Evolutionary conservation across 2,888 invertebrate species (phyloP).

Genomic region (Drosophila villosipedis): DNA sequence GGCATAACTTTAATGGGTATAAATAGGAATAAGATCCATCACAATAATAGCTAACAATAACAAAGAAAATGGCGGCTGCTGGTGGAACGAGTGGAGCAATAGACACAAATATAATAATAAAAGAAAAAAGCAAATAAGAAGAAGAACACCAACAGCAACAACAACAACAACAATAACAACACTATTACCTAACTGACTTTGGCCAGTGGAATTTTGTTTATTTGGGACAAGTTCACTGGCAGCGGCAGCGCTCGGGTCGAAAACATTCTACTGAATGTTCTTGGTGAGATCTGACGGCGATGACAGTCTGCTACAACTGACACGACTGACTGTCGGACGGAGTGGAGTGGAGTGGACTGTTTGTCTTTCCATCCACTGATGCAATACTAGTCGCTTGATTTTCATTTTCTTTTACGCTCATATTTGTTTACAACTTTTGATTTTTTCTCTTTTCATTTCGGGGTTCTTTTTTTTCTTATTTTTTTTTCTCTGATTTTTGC

Average conservation of each 20-base stretch:
- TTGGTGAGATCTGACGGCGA: constrained; percentile 33
- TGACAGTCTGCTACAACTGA: neutral
- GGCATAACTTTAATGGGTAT: neutral
- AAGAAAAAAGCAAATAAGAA: constrained; percentile 23
- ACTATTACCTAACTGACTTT: constrained; percentile 61
- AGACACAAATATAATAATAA: constrained; percentile 18
- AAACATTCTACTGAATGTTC: constrained; percentile 39
- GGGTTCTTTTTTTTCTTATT: constrained; percentile 29
- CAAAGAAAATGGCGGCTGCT: constrained; percentile 49
- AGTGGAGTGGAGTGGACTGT: neutral
- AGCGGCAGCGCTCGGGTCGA: constrained; percentile 36
- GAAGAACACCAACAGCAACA: constrained; percentile 8
- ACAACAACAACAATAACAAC: constrained; percentile 22
- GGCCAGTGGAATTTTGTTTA: constrained; percentile 78
- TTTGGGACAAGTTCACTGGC: constrained; percentile 82
- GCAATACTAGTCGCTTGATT: constrained; percentile 52
- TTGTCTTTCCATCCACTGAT: constrained; percentile 26
- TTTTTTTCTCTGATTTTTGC: constrained; percentile 43
- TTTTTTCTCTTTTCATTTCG: constrained; percentile 56
- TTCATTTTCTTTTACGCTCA: constrained; percentile 80
- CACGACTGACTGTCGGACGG: constrained; percentile 4
- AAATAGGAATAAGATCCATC: constrained; percentile 9
- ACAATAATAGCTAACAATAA: constrained; percentile 46
- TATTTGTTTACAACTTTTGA: constrained; percentile 83
- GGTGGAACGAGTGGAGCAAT: constrained; percentile 11